A percentile compares a stretch with the other conserved stretches of the same genome.
phyloP scores from a whole-genome alignment of 2,113 vertebrate genomes.

The Chauna torquata region DNA sequence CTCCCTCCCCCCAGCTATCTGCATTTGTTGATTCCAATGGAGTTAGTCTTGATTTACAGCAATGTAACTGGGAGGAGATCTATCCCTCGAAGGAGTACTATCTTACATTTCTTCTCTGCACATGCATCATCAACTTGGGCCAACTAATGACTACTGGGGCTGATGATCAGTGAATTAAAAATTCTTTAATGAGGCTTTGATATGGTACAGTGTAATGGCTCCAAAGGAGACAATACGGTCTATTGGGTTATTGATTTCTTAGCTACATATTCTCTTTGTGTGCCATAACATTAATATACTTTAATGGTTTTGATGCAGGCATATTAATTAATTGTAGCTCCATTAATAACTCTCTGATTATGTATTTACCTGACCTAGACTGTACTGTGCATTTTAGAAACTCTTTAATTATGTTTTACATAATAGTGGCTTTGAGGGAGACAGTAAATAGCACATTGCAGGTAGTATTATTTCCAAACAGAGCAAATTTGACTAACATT shows the following conservation, averaged over 20 bases:
- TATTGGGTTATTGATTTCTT: constrained; percentile 72
- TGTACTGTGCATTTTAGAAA: constrained; percentile 53
- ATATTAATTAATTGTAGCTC: constrained; percentile 73
- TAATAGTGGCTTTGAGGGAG: constrained; percentile 16
- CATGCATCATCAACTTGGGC: constrained; percentile 13
- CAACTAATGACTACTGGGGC: constrained; percentile 40
- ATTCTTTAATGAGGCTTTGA: constrained; percentile 67
- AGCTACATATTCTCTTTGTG: constrained; percentile 67
- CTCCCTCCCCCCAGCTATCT: background rate
- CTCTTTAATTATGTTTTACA: constrained; percentile 63
- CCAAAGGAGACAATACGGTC: constrained; percentile 54
- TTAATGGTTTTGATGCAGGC: constrained; percentile 57
- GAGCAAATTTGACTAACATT: background rate
- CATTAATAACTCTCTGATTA: constrained; percentile 74
- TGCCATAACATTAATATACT: constrained; percentile 71
- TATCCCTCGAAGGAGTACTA: background rate
- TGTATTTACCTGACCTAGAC: constrained; percentile 73
- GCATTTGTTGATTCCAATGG: background rate
- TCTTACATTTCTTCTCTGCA: background rate
- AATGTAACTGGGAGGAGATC: background rate
- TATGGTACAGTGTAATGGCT: constrained; percentile 35
- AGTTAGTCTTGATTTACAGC: constrained; percentile 20
- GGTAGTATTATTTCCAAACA: background rate
- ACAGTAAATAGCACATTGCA: constrained; percentile 40
- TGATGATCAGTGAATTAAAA: constrained; percentile 67